phyloP scores from a whole-genome alignment of 2,888 invertebrate genomes.

The Alcis repandata region DNA sequence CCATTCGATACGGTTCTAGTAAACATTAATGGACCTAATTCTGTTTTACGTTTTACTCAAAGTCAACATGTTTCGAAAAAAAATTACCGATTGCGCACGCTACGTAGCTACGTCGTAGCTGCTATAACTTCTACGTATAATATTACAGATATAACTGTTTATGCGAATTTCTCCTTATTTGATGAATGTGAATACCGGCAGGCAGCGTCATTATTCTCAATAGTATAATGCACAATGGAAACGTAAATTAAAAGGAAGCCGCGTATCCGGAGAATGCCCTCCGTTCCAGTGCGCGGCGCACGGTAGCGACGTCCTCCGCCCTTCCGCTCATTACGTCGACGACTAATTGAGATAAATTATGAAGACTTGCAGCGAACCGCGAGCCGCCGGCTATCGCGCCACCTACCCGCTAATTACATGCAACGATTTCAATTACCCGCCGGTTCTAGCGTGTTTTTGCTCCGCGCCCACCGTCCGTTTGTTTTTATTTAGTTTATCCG shows the following conservation, averaged over 20 bases:
- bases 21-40: slow-evolving; percentile 10
- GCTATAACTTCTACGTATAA: neutral
- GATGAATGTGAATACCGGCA: neutral
- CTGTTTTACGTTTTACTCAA: neutral
- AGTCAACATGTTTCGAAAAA: neutral
- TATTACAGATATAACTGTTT: neutral
- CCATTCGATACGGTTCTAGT: slow-evolving; percentile 18
- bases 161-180: neutral
- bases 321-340: slow-evolving; percentile 79
- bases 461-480: slow-evolving; percentile 53
- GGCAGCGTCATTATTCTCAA: slow-evolving; percentile 41
- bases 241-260: slow-evolving; percentile 51
- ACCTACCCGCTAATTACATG: slow-evolving; percentile 80
- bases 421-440: slow-evolving; percentile 79
- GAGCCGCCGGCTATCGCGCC: slow-evolving; percentile 74
- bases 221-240: slow-evolving; percentile 50
- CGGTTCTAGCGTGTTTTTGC: slow-evolving; percentile 60
- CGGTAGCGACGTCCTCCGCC: slow-evolving; percentile 61
- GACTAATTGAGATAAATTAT: slow-evolving; percentile 85
- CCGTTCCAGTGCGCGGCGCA: slow-evolving; percentile 49
- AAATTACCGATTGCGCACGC: neutral
- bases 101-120: slow-evolving; percentile 5
- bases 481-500: slow-evolving; percentile 61
- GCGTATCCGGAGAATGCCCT: slow-evolving; percentile 43
- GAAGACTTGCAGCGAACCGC: slow-evolving; percentile 79